These are phyloP conservation scores for Sebastes steindachneri DNA, from an alignment of 2,797 vertebrate genomes.

Conservation along the genomic window DNA sequence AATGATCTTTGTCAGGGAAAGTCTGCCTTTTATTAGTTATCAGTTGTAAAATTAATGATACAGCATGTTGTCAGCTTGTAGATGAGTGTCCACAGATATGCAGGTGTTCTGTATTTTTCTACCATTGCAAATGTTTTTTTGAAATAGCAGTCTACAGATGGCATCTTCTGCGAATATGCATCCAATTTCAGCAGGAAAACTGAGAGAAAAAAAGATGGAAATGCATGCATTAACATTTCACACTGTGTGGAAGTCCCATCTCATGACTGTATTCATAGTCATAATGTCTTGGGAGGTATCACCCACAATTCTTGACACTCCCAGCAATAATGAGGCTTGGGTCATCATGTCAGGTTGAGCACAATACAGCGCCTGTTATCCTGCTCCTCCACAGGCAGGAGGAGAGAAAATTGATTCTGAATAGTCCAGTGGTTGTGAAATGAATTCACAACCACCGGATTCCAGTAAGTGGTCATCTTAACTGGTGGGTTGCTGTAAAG, in stretches of 20 bases:
- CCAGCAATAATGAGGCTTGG: constrained; percentile 39
- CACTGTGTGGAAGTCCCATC: neutral
- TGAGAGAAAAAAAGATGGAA: neutral
- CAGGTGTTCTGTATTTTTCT: neutral
- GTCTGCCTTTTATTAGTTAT: neutral
- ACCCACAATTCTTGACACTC: constrained; percentile 17
- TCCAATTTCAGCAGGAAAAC: constrained; percentile 10
- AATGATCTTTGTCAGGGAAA: constrained; percentile 10
- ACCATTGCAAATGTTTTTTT: neutral
- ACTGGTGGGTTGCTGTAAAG: neutral
- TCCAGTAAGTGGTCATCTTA: neutral
- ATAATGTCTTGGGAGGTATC: constrained; percentile 4
- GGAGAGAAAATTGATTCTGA: constrained; percentile 1
- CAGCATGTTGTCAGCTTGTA: neutral
- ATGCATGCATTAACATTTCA: neutral
- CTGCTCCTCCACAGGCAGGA: constrained; percentile 13
- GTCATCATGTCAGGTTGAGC: constrained; percentile 50
- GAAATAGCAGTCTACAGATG: neutral
- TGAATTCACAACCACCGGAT: neutral
- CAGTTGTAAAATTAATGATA: neutral
- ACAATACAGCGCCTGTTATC: constrained; percentile 8
- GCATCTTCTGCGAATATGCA: constrained; percentile 10
- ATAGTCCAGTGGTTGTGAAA: neutral
- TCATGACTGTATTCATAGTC: neutral
- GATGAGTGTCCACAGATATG: neutral